Conservation (phyloP, 2,888 invertebrate genomes). For the Cephus nigrinus region DNA sequence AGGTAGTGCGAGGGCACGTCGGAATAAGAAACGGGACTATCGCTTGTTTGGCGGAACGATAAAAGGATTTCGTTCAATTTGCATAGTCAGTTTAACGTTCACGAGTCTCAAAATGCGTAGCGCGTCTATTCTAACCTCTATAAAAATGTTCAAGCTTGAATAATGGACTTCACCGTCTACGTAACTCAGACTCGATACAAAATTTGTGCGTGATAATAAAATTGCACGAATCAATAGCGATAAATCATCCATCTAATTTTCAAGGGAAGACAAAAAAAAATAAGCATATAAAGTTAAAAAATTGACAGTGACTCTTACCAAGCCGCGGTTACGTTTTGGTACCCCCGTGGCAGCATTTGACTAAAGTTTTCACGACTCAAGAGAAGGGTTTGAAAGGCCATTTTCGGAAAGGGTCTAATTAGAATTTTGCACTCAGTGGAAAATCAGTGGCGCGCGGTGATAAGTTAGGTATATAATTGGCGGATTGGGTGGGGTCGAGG, state of each 20-base stretch:
- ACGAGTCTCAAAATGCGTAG: not conserved
- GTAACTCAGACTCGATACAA: not conserved
- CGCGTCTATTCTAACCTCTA: not conserved
- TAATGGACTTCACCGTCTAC: not conserved
- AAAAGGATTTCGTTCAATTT: conserved; percentile 61
- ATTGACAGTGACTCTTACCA: not conserved
- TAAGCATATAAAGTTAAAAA: not conserved
- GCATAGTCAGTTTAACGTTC: conserved; percentile 26
- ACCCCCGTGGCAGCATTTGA: conserved; percentile 16
- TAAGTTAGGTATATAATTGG: not conserved
- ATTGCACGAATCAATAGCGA: not conserved
- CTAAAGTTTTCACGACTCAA: conserved; percentile 32
- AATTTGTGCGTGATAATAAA: not conserved
- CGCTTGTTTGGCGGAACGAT: conserved; percentile 56
- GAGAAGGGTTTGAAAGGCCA: not conserved
- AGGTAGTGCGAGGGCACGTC: conserved; percentile 12
- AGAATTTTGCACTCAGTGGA: conserved; percentile 36
- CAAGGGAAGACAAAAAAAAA: not conserved
- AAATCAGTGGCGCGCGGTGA: conserved; percentile 26
- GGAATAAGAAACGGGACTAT: conserved; percentile 44
- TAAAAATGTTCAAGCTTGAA: not conserved
- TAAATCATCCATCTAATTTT: not conserved
- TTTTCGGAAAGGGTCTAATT: conserved; percentile 35
- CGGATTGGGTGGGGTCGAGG: not conserved
- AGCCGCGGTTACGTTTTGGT: not conserved